phyloP scores from a whole-genome alignment of 1,140 invertebrate species.

The Bombus fervidus region DNA sequence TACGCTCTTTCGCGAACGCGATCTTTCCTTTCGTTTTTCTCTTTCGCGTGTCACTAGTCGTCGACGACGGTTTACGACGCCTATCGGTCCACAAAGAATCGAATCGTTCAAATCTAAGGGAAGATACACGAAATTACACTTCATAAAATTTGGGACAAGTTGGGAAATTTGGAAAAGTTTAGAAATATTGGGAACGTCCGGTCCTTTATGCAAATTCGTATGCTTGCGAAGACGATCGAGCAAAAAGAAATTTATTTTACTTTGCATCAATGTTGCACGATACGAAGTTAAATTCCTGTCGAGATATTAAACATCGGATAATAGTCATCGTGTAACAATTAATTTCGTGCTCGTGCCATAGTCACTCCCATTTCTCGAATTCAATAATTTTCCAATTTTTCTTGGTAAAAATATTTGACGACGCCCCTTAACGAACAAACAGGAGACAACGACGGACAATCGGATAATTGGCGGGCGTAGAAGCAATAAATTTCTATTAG shows the following conservation, averaged over 20 bases:
- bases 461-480: background rate
- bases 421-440: background rate
- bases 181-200: too few species aligned
- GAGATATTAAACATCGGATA: conserved; percentile 43
- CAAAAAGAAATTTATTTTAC: too few species aligned
- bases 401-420: background rate
- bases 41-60: background rate
- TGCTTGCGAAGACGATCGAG: too few species aligned
- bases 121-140: too few species aligned
- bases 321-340: background rate
- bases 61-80: conserved; percentile 43
- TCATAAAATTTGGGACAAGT: too few species aligned
- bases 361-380: background rate
- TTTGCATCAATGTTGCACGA: too few species aligned
- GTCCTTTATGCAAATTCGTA: too few species aligned
- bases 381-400: conserved; percentile 6
- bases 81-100: conserved; percentile 37
- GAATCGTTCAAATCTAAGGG: background rate
- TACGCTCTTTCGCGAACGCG: conserved; percentile 43
- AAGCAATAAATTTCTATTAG: conserved; percentile 36
- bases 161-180: too few species aligned
- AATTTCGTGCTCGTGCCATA: background rate
- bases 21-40: conserved; percentile 19
- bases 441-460: background rate
- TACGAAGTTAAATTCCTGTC: background rate